Evolutionary conservation across 2,888 invertebrate species (phyloP).

Genomic region (Incurvaria masculella): DNA sequence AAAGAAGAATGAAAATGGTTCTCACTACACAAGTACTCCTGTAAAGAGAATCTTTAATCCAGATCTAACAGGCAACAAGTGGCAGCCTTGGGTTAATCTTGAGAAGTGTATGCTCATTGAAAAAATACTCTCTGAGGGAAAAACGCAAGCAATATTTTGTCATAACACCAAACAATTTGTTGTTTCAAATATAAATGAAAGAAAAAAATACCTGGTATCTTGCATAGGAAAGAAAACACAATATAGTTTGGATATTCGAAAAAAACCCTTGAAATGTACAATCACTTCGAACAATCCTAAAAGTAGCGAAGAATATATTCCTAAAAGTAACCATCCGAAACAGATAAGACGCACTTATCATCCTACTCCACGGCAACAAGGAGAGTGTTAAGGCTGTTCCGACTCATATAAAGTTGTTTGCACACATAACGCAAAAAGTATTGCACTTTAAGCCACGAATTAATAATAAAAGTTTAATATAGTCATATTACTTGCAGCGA

Average conservation of each 20-base stretch:
- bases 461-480: too few species aligned
- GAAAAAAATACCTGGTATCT: background rate
- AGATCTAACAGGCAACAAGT: slow-evolving; percentile 47
- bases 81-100: slow-evolving; percentile 53
- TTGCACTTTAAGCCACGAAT: too few species aligned
- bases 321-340: slow-evolving; percentile 24
- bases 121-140: slow-evolving; percentile 42
- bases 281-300: slow-evolving; percentile 31
- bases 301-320: slow-evolving; percentile 33
- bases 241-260: background rate
- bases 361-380: too few species aligned
- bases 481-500: too few species aligned
- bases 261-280: slow-evolving; percentile 41
- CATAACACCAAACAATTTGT: slow-evolving; percentile 38
- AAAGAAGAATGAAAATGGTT: slow-evolving; percentile 45
- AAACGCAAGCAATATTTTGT: slow-evolving; percentile 38
- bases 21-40: slow-evolving; percentile 44
- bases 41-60: slow-evolving; percentile 34
- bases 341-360: too few species aligned
- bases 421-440: too few species aligned
- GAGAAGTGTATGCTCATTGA: slow-evolving; percentile 45
- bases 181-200: background rate
- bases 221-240: background rate
- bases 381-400: too few species aligned
- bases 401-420: too few species aligned